Evolutionary conservation across 1,140 invertebrate species (phyloP).

Genomic region (Bursaphelenchus mucronatus): DNA sequence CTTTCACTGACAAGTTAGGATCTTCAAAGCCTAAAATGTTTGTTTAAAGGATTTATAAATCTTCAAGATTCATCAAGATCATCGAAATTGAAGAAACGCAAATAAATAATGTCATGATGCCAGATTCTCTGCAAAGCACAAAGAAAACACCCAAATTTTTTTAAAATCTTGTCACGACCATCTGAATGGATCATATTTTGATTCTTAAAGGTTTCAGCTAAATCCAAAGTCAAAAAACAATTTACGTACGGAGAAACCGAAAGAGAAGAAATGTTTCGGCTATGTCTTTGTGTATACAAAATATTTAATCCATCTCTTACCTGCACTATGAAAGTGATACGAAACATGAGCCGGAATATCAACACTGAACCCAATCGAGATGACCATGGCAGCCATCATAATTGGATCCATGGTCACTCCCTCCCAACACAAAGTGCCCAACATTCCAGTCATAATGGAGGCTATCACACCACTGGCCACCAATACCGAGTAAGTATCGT

Average conservation of each 20-base stretch:
- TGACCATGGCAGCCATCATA: slow-evolving; percentile 62
- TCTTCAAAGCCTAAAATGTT: slow-evolving; percentile 10
- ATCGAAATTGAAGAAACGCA: background rate
- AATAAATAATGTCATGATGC: background rate
- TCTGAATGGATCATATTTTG: too few species aligned
- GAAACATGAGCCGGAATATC: slow-evolving; percentile 50
- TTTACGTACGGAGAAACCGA: background rate
- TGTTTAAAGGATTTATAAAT: background rate
- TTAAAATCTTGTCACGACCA: background rate
- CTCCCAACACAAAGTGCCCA: slow-evolving; percentile 62
- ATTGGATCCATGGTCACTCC: slow-evolving; percentile 62
- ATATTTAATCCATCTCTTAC: slow-evolving; percentile 10
- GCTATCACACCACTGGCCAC: slow-evolving; percentile 61
- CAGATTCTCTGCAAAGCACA: background rate
- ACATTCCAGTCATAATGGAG: slow-evolving; percentile 60
- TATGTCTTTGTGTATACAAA: background rate
- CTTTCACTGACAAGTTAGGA: slow-evolving; percentile 2
- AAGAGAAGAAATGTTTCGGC: background rate
- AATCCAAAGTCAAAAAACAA: background rate
- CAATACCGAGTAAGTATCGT: slow-evolving; percentile 60
- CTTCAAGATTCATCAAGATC: too few species aligned
- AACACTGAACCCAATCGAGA: slow-evolving; percentile 62
- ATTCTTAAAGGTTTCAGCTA: too few species aligned
- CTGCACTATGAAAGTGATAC: slow-evolving; percentile 44
- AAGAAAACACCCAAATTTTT: background rate